phyloP scores from a whole-genome alignment of 2,797 vertebrate species.

The Emys orbicularis region DNA sequence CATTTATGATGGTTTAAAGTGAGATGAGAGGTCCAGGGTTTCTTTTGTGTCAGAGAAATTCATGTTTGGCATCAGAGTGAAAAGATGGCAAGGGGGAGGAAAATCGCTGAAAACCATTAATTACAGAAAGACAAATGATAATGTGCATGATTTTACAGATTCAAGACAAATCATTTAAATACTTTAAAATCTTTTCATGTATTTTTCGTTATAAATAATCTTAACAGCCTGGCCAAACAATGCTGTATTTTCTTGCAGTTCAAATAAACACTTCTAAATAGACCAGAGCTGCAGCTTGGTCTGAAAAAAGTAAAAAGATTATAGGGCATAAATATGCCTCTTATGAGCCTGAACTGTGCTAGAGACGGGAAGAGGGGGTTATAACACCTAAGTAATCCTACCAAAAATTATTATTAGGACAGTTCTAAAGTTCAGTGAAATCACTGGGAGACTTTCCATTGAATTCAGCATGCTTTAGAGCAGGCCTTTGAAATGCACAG shows the following conservation, averaged over 20 bases:
- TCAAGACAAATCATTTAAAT: neutral
- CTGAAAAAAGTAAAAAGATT: neutral
- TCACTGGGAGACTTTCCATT: neutral
- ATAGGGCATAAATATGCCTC: neutral
- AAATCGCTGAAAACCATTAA: neutral
- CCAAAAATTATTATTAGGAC: neutral
- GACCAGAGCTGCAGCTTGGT: neutral
- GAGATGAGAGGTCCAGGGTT: neutral
- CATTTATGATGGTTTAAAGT: neutral
- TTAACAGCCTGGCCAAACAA: neutral
- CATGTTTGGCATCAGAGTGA: neutral
- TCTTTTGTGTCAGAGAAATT: neutral
- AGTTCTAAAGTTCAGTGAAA: neutral
- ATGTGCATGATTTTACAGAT: neutral
- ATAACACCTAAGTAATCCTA: neutral
- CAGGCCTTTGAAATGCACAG: neutral
- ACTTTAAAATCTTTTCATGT: neutral
- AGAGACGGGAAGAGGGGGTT: neutral
- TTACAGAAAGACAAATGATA: neutral
- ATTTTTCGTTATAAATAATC: neutral
- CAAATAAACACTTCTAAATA: neutral
- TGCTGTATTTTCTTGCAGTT: neutral
- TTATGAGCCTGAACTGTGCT: neutral
- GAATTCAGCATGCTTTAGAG: neutral
- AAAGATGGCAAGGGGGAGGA: neutral